Evolutionary conservation across 2,797 vertebrate genomes (phyloP).

Genomic region (Pangasius larnaudii): DNA sequence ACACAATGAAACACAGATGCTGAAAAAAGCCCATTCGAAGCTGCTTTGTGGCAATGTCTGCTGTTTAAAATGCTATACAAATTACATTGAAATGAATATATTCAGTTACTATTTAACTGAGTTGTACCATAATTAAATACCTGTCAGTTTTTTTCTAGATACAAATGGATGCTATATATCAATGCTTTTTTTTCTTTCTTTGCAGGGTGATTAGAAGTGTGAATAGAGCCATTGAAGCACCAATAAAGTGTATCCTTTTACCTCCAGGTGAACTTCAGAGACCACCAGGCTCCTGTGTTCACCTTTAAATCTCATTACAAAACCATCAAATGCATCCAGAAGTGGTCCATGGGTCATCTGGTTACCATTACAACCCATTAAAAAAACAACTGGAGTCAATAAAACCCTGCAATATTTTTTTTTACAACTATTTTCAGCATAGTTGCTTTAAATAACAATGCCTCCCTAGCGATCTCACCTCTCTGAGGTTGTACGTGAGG

Average conservation of each 20-base stretch:
- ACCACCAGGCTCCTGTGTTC: background rate
- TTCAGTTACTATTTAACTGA: background rate
- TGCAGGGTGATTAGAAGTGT: background rate
- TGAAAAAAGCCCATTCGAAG: background rate
- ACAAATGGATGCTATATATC: background rate
- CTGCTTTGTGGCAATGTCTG: background rate
- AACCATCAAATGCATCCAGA: background rate
- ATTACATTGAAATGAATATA: background rate
- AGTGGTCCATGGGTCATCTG: background rate
- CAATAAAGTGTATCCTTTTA: background rate
- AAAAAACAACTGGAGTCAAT: background rate
- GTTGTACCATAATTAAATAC: background rate
- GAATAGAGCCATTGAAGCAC: background rate
- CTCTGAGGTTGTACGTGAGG: conserved; percentile 94
- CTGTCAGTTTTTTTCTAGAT: background rate
- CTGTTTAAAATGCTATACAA: background rate
- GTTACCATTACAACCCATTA: background rate
- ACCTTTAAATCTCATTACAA: background rate
- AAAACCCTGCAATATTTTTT: background rate
- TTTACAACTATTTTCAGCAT: background rate
- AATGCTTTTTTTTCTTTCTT: background rate
- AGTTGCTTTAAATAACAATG: background rate
- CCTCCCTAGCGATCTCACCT: conserved; percentile 73
- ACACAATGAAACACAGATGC: background rate
- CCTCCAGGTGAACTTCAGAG: background rate